Evolutionary conservation across 2,888 invertebrate genomes (phyloP).

Genomic region (Tolmerus cingulatus): DNA sequence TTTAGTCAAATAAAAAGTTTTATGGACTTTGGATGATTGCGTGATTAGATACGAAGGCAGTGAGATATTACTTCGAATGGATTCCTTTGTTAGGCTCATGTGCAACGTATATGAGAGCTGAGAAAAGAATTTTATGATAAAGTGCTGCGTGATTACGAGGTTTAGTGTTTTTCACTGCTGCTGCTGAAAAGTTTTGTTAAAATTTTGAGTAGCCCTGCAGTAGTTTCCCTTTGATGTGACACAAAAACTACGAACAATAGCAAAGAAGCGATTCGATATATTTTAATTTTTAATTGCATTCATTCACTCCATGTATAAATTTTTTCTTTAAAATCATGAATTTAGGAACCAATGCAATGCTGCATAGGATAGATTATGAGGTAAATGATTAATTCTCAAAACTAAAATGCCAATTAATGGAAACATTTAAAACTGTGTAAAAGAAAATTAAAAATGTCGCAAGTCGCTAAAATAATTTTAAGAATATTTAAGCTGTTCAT

Average conservation of each 20-base stretch:
- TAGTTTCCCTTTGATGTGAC: slow-evolving; percentile 20
- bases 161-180: slow-evolving; percentile 9
- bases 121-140: background rate
- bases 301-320: background rate
- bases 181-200: slow-evolving; percentile 38
- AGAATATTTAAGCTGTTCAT: background rate
- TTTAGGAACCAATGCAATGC: background rate
- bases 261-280: background rate
- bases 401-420: background rate
- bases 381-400: background rate
- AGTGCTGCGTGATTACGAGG: background rate
- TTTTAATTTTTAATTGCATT: background rate
- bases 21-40: slow-evolving; percentile 24
- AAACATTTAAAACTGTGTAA: background rate
- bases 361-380: background rate
- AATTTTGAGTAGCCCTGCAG: background rate
- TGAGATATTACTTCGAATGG: slow-evolving; percentile 7
- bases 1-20: slow-evolving; percentile 11
- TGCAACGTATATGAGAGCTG: background rate
- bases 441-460: background rate
- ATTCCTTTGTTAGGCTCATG: background rate
- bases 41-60: slow-evolving; percentile 17
- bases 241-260: background rate
- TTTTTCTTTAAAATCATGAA: background rate
- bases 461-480: background rate